A percentile compares a stretch with the other conserved stretches of the same genome.
These are phyloP conservation scores for Chelonia mydas DNA, from an alignment of 2,797 vertebrate species.

Conservation along the genomic window DNA sequence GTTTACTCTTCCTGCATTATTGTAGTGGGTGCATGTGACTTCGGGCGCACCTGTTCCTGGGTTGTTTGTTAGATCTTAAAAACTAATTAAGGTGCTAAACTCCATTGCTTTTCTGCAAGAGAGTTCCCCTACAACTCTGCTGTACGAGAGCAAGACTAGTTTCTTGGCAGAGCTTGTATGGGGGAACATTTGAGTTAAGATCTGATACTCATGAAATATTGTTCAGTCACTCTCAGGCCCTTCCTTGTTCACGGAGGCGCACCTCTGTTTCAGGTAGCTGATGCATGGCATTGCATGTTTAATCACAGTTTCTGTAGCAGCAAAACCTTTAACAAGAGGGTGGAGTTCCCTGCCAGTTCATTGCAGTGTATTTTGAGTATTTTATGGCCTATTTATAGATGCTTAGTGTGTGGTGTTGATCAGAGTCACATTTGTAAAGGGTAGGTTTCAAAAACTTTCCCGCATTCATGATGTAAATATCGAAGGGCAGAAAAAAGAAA, in stretches of 20 bases:
- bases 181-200: neutral
- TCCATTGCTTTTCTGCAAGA: neutral
- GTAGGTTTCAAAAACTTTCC: accelerated
- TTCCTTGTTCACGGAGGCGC: neutral
- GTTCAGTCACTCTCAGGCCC: accelerated
- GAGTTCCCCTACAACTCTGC: neutral
- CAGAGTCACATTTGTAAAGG: neutral
- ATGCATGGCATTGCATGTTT: constrained; percentile 14
- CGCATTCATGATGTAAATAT: accelerated
- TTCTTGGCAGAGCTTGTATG: neutral
- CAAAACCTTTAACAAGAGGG: constrained; percentile 49
- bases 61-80: neutral
- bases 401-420: neutral
- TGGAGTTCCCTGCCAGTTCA: constrained; percentile 25
- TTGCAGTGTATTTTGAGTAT: accelerated
- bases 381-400: accelerated
- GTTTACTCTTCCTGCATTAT: neutral
- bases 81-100: neutral
- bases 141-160: neutral
- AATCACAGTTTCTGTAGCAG: constrained; percentile 45
- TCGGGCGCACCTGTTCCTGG: neutral
- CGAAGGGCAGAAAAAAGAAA: neutral
- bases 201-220: accelerated
- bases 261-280: constrained; percentile 5
- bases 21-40: neutral